Percentiles rank a stretch among this genome's conserved stretches.
phyloP scores from a whole-genome alignment of 2,113 vertebrate genomes.

The Grallaria varia region DNA sequence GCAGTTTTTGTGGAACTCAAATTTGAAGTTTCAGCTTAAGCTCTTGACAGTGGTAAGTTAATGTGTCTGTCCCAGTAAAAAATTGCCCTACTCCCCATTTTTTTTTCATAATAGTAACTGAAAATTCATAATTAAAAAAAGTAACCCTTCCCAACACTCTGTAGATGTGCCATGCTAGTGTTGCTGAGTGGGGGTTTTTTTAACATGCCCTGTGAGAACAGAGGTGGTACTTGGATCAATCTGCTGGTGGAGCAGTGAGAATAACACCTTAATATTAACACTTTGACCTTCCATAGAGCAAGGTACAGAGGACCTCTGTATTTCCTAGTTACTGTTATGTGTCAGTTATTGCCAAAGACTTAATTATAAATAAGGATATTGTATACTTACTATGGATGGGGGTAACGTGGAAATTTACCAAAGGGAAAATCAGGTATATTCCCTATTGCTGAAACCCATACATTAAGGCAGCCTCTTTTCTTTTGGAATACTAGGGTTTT shows the following conservation, averaged over 20 bases:
- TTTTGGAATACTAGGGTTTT: not conserved
- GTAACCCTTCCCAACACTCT: not conserved
- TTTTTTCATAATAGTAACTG: not conserved
- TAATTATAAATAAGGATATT: not conserved
- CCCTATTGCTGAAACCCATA: not conserved
- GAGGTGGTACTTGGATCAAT: not conserved
- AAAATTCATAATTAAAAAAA: not conserved
- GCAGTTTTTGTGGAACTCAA: not conserved
- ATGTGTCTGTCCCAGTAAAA: not conserved
- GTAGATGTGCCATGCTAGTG: not conserved
- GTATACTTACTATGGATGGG: not conserved
- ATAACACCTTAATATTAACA: not conserved
- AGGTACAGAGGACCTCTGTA: not conserved
- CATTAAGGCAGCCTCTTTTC: not conserved
- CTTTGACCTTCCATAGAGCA: not conserved
- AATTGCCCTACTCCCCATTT: not conserved
- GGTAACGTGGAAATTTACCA: not conserved
- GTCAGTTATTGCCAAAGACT: not conserved
- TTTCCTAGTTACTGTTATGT: not conserved
- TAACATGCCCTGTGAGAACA: not conserved
- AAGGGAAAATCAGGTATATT: not conserved
- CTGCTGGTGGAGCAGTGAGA: not conserved
- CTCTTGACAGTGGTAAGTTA: not conserved
- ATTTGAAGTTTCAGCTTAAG: not conserved
- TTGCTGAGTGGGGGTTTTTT: accelerated